Percentiles rank a stretch among this genome's conserved stretches.
These are phyloP conservation scores for Pangasianodon gigas DNA, from an alignment of 2,113 vertebrate genomes.

Conservation along the genomic window DNA sequence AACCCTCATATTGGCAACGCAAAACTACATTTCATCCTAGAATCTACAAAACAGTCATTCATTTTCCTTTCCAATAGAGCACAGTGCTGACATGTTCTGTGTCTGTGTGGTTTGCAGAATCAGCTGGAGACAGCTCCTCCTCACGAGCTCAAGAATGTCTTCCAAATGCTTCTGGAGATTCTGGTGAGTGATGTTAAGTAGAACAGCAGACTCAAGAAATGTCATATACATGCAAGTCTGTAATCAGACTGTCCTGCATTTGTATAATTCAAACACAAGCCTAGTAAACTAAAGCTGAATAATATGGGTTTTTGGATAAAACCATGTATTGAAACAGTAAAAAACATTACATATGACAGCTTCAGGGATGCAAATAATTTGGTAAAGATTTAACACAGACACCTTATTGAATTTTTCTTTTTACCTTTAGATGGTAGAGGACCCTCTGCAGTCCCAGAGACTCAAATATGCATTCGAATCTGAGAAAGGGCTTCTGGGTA, in stretches of 20 bases:
- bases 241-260: not conserved
- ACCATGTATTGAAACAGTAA: not conserved
- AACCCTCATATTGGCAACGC: not conserved
- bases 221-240: not conserved
- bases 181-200: constrained; percentile 77
- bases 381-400: not conserved
- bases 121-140: constrained; percentile 94
- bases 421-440: constrained; percentile 86
- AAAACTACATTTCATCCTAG: not conserved
- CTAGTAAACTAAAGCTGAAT: not conserved
- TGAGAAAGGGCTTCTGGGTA: constrained; percentile 94
- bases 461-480: constrained; percentile 97
- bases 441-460: constrained; percentile 89
- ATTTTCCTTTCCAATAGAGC: not conserved
- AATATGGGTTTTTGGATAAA: not conserved
- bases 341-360: not conserved
- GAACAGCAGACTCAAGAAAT: not conserved
- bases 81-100: not conserved
- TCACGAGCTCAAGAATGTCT: constrained; percentile 95
- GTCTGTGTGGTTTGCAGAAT: constrained; percentile 69
- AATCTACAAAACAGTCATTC: not conserved
- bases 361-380: not conserved
- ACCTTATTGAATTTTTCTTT: not conserved
- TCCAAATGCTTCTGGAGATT: constrained; percentile 94
- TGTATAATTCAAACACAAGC: not conserved